phyloP scores from a whole-genome alignment of 2,113 vertebrate genomes.

The Sisor rabdophorus region DNA sequence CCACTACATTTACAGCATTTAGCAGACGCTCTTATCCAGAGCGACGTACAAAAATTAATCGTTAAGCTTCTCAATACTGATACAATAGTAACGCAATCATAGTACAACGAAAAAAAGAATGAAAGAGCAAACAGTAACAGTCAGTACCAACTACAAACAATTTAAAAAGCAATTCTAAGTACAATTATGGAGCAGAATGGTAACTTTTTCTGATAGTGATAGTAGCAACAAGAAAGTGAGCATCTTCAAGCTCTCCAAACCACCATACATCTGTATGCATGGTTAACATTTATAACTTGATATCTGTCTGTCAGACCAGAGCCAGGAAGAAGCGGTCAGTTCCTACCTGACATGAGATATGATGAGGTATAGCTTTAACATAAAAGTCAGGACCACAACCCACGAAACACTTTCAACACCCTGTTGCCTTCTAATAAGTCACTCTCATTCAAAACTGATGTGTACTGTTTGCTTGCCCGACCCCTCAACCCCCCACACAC shows the following conservation, averaged over 20 bases:
- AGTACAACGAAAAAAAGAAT: too few relatives aligned
- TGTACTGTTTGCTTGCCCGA: conserved; percentile 9
- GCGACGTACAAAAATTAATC: too few relatives aligned
- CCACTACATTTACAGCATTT: too few relatives aligned
- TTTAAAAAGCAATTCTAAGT: too few relatives aligned
- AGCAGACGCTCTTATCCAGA: too few relatives aligned
- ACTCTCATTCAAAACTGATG: conserved; percentile 6
- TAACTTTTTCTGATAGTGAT: too few relatives aligned
- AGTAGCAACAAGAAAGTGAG: neutral
- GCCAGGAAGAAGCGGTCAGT: neutral
- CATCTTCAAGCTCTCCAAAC: neutral
- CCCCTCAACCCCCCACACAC: neutral
- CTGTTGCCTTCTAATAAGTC: conserved; percentile 13
- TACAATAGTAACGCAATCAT: too few relatives aligned
- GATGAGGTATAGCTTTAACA: conserved; percentile 10
- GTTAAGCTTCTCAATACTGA: too few relatives aligned
- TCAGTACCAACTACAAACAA: too few relatives aligned
- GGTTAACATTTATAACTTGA: neutral
- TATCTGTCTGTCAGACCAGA: neutral
- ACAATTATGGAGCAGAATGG: too few relatives aligned
- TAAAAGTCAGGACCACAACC: conserved; percentile 9
- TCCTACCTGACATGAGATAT: conserved; percentile 13
- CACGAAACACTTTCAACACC: neutral
- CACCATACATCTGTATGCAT: neutral
- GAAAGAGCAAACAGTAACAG: too few relatives aligned